These are phyloP conservation scores for Nothobranchius kuhntae DNA, from an alignment of 2,113 vertebrate species.

Conservation along the genomic window DNA sequence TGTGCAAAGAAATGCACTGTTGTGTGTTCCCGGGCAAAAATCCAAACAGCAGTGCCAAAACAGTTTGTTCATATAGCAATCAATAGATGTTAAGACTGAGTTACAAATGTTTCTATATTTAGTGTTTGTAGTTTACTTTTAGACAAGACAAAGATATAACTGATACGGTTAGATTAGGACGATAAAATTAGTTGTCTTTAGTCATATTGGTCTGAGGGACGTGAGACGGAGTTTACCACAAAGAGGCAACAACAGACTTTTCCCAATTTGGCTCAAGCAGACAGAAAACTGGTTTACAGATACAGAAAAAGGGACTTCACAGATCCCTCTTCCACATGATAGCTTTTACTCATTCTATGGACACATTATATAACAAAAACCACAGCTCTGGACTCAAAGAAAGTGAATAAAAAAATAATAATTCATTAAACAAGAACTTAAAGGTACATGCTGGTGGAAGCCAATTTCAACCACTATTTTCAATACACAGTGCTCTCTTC, in stretches of 20 bases:
- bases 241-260: no score
- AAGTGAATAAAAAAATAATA: no score
- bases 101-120: no score
- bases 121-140: no score
- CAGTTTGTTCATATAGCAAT: not conserved
- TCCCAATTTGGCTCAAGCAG: slow-evolving; percentile 23
- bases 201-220: no score
- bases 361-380: slow-evolving; percentile 24
- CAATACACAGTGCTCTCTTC: slow-evolving; percentile 5
- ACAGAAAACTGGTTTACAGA: not conserved
- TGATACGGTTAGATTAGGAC: no score
- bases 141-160: no score
- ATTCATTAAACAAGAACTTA: no score
- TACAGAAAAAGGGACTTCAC: slow-evolving; percentile 9
- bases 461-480: slow-evolving; percentile 3
- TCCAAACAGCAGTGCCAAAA: slow-evolving; percentile 34
- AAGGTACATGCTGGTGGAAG: no score
- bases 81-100: no score
- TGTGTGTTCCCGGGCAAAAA: slow-evolving; percentile 11
- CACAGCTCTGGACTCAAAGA: not conserved
- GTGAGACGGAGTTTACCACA: not conserved
- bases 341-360: slow-evolving; percentile 44
- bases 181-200: no score
- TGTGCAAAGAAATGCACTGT: slow-evolving; percentile 29
- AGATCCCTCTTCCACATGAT: slow-evolving; percentile 1